phyloP scores from a whole-genome alignment of 2,113 vertebrate species.

The human region GRCh38 chr5:154979501-154980000 shows the following conservation, averaged over 20 bases:
- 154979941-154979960: background rate
- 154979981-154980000: background rate
- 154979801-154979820: background rate
- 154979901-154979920: background rate
- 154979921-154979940: background rate
- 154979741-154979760: background rate
- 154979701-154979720: background rate
- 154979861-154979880: background rate
- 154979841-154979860: background rate
- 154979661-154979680: background rate
- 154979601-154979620: background rate
- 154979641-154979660: background rate
- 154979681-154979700: background rate
- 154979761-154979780: background rate
- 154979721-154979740: background rate
- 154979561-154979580: background rate
- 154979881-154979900: background rate
- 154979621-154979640: background rate
- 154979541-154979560: background rate
- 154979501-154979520: background rate
- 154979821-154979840: background rate
- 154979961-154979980: background rate
- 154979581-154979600: background rate
- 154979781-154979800: background rate
- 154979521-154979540: background rate